Base-by-base conservation (phyloP, 2,113 vertebrate species). In the Oxyruncus cristatus region DNA sequence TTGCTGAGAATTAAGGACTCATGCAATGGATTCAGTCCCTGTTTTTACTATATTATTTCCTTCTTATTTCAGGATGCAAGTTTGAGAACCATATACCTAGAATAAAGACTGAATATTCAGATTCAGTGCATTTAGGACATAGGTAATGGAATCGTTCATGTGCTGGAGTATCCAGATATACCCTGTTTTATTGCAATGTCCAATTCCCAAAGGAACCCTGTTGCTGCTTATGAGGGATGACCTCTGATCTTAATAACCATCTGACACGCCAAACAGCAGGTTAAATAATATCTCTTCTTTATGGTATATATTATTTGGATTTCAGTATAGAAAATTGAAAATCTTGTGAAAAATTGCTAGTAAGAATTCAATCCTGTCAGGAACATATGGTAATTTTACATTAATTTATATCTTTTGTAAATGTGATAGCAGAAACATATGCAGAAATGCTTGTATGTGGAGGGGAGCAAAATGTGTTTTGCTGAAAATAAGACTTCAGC, bases 381-480 rank as follows among this genome's bases (percentile, higher is more conserved):
- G 55, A 95, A 70, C 88, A 90, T 93, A 95, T 52, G 71, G 46
- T 28, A 89, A 76, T 92, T 93, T 83, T 85, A 71, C 35, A 77
- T 76, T 76, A 50, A 66, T 58, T 62, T 74, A 32, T 73, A 66
- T 66, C 18, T 94, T 92, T 90, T 70, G 63, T 76, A 80, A 95
- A 80, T 71, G 63, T 93, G 89, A 55, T 59, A 93, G 67, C 41
- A 79, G 53, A 95, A 96, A 41, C 84, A 85, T 97, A 94, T 92
- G 85, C 92, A 50, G 53, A 95, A 95, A 77, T 74, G 33, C 86
- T 91, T 89, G 42, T 61, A 56, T 89, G 86, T 72, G 44, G 30
- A 92, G 27, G 18, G 39, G 26, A 85, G 37, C 6, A 93, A 95
- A 95, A 92, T 24, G 19, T 85, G 61, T 93, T 91, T 95, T 91